Evolutionary conservation across 2,113 vertebrate genomes (phyloP), one percentile per base, ranked within the genome.

Genomic region (Spilogale gracilis): DNA sequence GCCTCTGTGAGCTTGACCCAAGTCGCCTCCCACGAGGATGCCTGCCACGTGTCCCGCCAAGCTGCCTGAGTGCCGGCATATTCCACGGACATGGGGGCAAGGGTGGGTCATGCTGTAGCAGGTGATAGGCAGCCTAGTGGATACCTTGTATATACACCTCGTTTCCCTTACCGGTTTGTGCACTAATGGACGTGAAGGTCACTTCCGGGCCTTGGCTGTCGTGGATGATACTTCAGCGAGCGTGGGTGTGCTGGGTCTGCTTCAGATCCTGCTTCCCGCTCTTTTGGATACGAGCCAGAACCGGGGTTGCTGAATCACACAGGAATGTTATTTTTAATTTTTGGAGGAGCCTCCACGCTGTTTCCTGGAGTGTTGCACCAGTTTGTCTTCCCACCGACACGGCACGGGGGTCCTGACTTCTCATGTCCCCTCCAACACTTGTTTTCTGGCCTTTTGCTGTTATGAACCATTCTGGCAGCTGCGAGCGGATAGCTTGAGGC

Each of bases 401-500:
- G 0, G 48, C 27, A 11, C 4, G 9, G 5, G 43, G 16, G 4
- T 10, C 50, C 48, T 5, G 3, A 8, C 48, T 20, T 10, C 30
- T 32, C 16, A 0, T 16, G 2, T 14, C 27, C 76, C 45, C 9
- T 0, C 76, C 50, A 18, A 1, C 9, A 5, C 48, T 5, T 30
- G 7, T 2, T 9, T 9, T 32, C 27, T 32, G 50, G 25, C 45
- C 12, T 5, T 52, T 2, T 12, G 69, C 1, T 45, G 73, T 25
- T 17, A 3, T 2, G 4, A 50, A 45, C 74, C 14, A 1, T 30
- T 5, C 7, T 17, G 25, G 25, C 45, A 48, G 23, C 0, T 0
- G 23, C 16, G 25, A 30, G 25, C 23, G 2, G n/a, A 17, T 5
- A 17, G 9, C 69, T 43, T 5, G 9, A 4, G 7, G 32, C 21